Evolutionary conservation across 2,888 invertebrate species (phyloP).

Genomic region (Syritta pipiens): DNA sequence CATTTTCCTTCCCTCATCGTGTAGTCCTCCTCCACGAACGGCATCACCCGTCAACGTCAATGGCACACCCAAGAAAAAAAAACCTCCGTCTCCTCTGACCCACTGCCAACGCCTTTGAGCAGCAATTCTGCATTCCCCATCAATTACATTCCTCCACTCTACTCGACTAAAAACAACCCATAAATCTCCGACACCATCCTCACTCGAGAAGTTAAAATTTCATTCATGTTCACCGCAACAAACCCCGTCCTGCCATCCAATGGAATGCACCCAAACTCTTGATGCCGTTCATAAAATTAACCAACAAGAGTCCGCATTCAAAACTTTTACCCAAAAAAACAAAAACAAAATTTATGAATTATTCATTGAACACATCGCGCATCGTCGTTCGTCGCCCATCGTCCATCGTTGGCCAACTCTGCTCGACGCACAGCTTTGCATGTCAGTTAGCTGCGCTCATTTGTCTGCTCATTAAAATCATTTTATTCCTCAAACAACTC

Average conservation of each 20-base stretch:
- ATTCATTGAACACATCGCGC: conserved; percentile 44
- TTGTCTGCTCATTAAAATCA: conserved; percentile 67
- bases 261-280: conserved; percentile 19
- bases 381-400: neutral
- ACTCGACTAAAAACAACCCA: too few species aligned
- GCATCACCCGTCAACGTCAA: too few species aligned
- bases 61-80: too few species aligned
- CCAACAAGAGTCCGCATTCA: conserved; percentile 41
- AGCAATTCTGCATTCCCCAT: too few species aligned
- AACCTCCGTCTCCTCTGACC: too few species aligned
- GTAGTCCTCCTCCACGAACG: too few species aligned
- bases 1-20: too few species aligned
- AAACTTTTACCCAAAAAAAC: conserved; percentile 37
- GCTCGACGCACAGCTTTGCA: conserved; percentile 41
- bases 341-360: conserved; percentile 63
- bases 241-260: neutral
- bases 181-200: neutral
- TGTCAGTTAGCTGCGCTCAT: conserved; percentile 57
- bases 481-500: conserved; percentile 64
- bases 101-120: too few species aligned
- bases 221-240: conserved; percentile 21
- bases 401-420: too few species aligned
- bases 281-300: conserved; percentile 25
- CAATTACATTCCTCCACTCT: conserved; percentile 21
- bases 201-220: conserved; percentile 1